Conservation (phyloP, 2,888 invertebrate genomes). For the Calephelis perditalis region DNA sequence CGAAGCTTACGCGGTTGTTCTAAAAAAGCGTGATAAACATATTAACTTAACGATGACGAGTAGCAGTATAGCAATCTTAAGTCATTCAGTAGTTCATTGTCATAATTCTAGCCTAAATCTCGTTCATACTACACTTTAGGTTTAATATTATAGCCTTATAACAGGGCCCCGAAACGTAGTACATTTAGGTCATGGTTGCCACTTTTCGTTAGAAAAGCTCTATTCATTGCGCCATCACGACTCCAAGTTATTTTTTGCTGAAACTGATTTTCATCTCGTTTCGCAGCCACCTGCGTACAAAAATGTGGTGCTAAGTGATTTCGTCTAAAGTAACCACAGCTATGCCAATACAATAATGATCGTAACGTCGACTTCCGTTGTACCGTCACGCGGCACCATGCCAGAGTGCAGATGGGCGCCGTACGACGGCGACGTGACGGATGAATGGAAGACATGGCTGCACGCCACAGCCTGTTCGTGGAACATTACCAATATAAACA, state of each 20-base stretch:
- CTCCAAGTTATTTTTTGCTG: not conserved
- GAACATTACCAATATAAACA: constrained; percentile 15
- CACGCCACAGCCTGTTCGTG: constrained; percentile 29
- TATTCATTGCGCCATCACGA: no score
- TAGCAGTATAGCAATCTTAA: no score
- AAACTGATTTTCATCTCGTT: not conserved
- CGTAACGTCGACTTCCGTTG: constrained; percentile 34
- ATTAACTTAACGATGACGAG: no score
- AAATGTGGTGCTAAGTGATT: constrained; percentile 2
- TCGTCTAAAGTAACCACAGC: not conserved
- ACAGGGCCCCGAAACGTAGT: no score
- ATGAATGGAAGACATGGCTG: constrained; percentile 67
- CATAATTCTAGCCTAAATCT: no score
- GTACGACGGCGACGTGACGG: constrained; percentile 60
- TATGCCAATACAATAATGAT: constrained; percentile 6
- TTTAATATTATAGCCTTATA: no score
- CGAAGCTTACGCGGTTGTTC: no score
- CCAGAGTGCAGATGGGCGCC: constrained; percentile 52
- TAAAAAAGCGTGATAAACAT: no score
- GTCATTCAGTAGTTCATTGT: no score
- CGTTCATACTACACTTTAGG: no score
- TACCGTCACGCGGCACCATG: constrained; percentile 64
- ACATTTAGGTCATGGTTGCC: no score
- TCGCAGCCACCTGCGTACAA: not conserved
- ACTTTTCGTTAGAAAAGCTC: no score